Evolutionary conservation across 1,140 invertebrate species (phyloP), one percentile per base, ranked within the genome.

Genomic region (Lamellibrachia luymesi): DNA sequence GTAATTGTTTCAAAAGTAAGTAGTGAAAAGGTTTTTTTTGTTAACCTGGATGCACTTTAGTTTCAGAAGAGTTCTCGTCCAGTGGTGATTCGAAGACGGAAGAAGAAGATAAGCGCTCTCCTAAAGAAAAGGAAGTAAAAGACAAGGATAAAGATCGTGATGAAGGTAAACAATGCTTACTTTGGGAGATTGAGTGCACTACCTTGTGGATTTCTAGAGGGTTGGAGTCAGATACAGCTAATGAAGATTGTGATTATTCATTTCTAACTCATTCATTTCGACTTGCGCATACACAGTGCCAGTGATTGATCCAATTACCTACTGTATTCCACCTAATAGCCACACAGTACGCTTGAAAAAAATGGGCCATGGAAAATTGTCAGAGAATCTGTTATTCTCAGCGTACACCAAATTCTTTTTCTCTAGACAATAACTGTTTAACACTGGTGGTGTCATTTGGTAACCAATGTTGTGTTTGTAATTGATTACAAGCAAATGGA

Each of bases 61-160:
- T 94, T 27, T 49, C 93, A 89, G 93, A 94, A 80, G 90, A 93
- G 91, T 89, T 92, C 27, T 95, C 95, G 49, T 96, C 95, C 49
- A 96, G 95, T 94, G 96, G 96, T 50, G 96, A 96, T 92, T 96
- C 95, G 91, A 96, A 96, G 94, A 96, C 95, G 94, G 96, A 96
- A 93, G 97, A 97, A 92, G 96, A 97, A 95, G 97, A 97, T 94
- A 93, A 95, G 49, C 92, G 95, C 56, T 96, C 95, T 25, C 95
- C 95, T 8, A 94, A 95, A 93, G 96, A 96, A 91, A 97, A 97
- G 94, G 97, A 97, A 94, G 97, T 97, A 93, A 98, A 98, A 96
- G 98, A 98, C 94, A 98, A 98, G 95, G 98, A 99, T 94, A 98
- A 98, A 97, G 98, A 97, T 52, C 97, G 94, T 92, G 95, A 96